Percentiles rank a stretch among this genome's conserved stretches.
phyloP scores from a whole-genome alignment of 2,888 invertebrate genomes.

The Metacarcinus magister region DNA sequence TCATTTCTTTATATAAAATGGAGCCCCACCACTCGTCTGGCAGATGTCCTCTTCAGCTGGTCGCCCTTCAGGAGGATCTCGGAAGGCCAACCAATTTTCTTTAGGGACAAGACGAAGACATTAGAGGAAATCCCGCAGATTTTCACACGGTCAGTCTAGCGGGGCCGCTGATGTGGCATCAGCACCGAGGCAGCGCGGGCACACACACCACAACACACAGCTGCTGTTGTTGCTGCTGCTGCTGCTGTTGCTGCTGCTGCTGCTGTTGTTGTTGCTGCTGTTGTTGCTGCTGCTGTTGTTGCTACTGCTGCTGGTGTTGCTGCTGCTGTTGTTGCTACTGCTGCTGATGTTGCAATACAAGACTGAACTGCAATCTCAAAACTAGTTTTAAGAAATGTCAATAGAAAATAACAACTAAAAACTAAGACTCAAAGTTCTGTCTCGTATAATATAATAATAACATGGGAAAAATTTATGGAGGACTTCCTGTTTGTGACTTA shows the following conservation, averaged over 20 bases:
- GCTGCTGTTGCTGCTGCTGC: neutral
- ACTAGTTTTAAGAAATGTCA: neutral
- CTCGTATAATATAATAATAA: neutral
- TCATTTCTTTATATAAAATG: neutral
- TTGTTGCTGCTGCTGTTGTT: no score
- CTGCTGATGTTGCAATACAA: neutral
- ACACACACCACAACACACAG: neutral
- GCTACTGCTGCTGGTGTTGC: neutral
- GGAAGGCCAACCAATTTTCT: conserved; percentile 64
- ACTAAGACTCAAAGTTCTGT: neutral
- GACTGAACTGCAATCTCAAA: neutral
- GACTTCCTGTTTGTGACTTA: neutral
- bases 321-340: neutral
- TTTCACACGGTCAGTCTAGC: conserved; percentile 70
- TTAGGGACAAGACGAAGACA: conserved; percentile 65
- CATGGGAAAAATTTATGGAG: neutral
- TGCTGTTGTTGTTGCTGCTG: neutral
- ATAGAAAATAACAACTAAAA: neutral
- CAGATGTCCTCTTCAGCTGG: conserved; percentile 42
- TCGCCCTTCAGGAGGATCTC: conserved; percentile 47
- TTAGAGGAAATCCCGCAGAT: conserved; percentile 72
- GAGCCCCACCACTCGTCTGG: conserved; percentile 4
- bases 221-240: neutral
- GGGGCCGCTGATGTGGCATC: conserved; percentile 51
- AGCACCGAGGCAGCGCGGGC: neutral